These are phyloP conservation scores for Myotis myotis DNA, from an alignment of 2,797 vertebrate species.

Conservation along the genomic window DNA sequence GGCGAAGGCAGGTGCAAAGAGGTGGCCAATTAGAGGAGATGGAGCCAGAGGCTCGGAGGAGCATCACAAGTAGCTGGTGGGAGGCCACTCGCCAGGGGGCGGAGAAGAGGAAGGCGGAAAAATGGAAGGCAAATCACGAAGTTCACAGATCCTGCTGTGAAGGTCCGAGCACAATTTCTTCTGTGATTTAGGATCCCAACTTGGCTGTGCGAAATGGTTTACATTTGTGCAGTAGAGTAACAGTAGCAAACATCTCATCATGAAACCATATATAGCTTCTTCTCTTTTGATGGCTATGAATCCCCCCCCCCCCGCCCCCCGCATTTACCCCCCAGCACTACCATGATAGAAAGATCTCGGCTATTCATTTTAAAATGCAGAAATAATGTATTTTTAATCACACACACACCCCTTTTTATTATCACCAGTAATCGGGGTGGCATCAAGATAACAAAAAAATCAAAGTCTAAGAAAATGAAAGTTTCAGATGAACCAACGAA, in stretches of 20 bases:
- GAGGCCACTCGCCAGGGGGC: slow-evolving; percentile 7
- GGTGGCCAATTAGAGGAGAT: slow-evolving; percentile 38
- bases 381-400: neutral
- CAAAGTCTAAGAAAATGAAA: neutral
- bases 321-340: neutral
- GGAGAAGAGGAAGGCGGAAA: neutral
- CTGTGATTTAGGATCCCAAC: slow-evolving; percentile 38
- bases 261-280: neutral
- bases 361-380: neutral
- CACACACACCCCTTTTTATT: neutral
- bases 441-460: neutral
- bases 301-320: neutral
- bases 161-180: neutral
- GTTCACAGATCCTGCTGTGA: slow-evolving; percentile 56
- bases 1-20: slow-evolving; percentile 54
- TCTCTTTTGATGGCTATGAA: neutral
- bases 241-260: neutral
- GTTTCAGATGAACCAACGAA: neutral
- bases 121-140: slow-evolving; percentile 46
- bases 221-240: neutral
- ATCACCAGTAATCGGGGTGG: neutral
- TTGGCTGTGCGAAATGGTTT: neutral
- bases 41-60: slow-evolving; percentile 9
- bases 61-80: slow-evolving; percentile 22
- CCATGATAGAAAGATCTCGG: neutral